Evolutionary conservation across 2,888 invertebrate genomes (phyloP), one percentile per base, ranked within the genome.

Genomic region (Nemoura dubitans): DNA sequence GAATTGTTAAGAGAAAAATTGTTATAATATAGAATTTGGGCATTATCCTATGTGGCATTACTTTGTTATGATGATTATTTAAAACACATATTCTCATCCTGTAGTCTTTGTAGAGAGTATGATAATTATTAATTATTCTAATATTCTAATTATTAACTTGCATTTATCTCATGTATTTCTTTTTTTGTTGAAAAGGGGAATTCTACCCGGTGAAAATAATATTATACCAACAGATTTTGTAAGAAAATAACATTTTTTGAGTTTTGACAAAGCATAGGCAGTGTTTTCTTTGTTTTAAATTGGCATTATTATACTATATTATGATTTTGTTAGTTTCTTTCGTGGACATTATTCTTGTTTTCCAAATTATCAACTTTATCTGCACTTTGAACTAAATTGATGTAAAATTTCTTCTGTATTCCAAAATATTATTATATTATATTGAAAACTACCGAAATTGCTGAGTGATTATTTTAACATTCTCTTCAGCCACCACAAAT

Each of bases 371-470:
- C 30, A 76, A 29, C 30, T 85, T 85, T 85, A 30, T 59, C 87
- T 87, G 87, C 87, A 87, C 87, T 83, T 84, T 86, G 84, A 86
- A 86, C 59, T 86, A 83, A 77, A 86, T 59, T 84, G 84, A 84
- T 84, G 84, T 84, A 84, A 59, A 59, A 84, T 84, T 84, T 59
- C 84, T 84, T 84, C 84, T 84, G 84, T 84, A 84, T 76, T 84
- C 84, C 84, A 84, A 84, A 78, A 78, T 10, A 84, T 59, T 59
- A 59, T 59, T 76, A 84, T 84, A 84, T 84, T 84, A 84, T 84
- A 84, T 84, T 76, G 76, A 84, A 84, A 81, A 81, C n/a, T 59
- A 59, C 59, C 59, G 2, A 14, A 59, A 16, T 36, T 3, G 36
- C 3, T 10, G 10, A 36, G 3, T 36, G 10, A 36, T 36, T 36